These are phyloP conservation scores for Chymomyza caudatula DNA, from an alignment of 2,888 invertebrate genomes.

Conservation along the genomic window DNA sequence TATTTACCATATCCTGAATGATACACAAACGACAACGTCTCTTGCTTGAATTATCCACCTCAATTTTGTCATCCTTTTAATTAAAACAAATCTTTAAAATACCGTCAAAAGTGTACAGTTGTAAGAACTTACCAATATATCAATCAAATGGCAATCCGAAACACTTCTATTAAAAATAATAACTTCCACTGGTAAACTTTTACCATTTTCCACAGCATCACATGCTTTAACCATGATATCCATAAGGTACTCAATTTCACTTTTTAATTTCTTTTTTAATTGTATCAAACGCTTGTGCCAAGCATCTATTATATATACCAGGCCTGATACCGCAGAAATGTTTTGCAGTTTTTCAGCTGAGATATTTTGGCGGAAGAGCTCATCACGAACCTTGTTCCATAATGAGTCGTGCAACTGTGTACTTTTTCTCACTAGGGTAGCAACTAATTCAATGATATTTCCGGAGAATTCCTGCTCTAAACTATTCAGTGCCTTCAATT, in stretches of 20 bases:
- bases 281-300: constrained; percentile 66
- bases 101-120: not conserved
- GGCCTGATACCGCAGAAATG: constrained; percentile 37
- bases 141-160: constrained; percentile 75
- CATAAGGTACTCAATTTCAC: constrained; percentile 58
- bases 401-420: constrained; percentile 35
- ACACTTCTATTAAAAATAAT: constrained; percentile 63
- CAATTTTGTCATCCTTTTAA: constrained; percentile 26
- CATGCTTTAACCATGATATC: constrained; percentile 53
- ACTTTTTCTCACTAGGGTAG: constrained; percentile 38
- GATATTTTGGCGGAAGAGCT: constrained; percentile 44
- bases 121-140: constrained; percentile 56
- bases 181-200: constrained; percentile 1
- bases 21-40: constrained; percentile 78
- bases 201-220: constrained; percentile 24
- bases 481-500: not conserved
- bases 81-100: not conserved
- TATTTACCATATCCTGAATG: constrained; percentile 77
- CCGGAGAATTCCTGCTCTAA: not conserved
- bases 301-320: constrained; percentile 55
- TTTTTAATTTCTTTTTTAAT: constrained; percentile 35
- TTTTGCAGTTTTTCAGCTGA: constrained; percentile 33
- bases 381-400: constrained; percentile 67
- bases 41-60: constrained; percentile 19
- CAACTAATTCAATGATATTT: constrained; percentile 34